Base-by-base conservation (phyloP, 2,113 vertebrate species). In the Crotalus viridis region DNA sequence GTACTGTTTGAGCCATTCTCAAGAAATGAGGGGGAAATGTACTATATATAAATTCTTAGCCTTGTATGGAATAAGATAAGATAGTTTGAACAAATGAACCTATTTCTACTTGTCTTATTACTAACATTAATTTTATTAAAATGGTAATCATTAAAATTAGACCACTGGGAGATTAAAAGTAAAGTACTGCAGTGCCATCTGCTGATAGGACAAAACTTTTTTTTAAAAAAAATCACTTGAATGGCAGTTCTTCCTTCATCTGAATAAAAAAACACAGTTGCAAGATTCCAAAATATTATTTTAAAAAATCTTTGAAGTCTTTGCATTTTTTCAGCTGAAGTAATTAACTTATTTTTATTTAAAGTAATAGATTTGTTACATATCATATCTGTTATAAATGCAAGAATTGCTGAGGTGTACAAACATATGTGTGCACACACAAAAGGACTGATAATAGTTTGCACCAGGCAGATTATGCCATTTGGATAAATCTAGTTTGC, bases 171-270 rank as follows among this genome's bases (percentile, higher is more conserved):
- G 74, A 54, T 7, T 33, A n/a, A 51, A 26, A 96, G 56, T 81
- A 64, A 93, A 94, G 96, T 90, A 51, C 95, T 1, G 10, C 94
- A 95, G 95, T 98, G 97, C 98, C 98, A 98, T 97, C 98, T 98
- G 39, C 97, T 97, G 98, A 91, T 94, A 39, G 2, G 10, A 10
- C 5, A 1, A 0, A 0, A 5, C n/a, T 64, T 64, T 26, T 64
- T n/a, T 0, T 52, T 1, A 91, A 4, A 17, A 87, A 94, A 39
- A 81, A 0, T 22, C 48, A 54, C 0, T 0, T 2, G 5, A 24
- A 92, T 0, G 0, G 26, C 55, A 61, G 64, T 33, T 54, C 0
- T 0, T 13, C 85, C 48, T 28, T 56, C 59, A 87, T 1, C 0
- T 12, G 46, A 21, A 46, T 57, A 0, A 94, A 10, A 69, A 22